These are phyloP conservation scores for Leptinotarsa undecemlineata DNA, from an alignment of 1,140 invertebrate genomes.

Conservation along the genomic window DNA sequence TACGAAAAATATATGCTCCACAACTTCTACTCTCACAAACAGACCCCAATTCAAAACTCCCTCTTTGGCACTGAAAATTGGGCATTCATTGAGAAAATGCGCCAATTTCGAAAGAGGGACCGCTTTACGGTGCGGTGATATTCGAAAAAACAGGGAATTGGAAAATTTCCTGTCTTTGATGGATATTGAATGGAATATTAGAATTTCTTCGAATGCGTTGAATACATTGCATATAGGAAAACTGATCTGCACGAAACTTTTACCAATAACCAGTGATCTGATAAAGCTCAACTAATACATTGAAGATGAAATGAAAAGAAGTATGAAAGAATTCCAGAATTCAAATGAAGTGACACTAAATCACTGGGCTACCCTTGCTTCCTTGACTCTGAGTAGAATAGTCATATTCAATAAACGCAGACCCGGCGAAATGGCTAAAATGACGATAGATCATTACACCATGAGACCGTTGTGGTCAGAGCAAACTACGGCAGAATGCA, in stretches of 20 bases:
- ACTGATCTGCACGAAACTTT: constrained; percentile 12
- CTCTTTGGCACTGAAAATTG: constrained; percentile 27
- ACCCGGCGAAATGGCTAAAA: constrained; percentile 21
- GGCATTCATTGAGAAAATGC: constrained; percentile 24
- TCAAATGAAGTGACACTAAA: background rate
- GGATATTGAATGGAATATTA: constrained; percentile 19
- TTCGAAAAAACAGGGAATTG: constrained; percentile 11
- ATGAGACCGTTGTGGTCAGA: constrained; percentile 3
- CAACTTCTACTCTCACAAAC: background rate
- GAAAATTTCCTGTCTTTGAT: background rate
- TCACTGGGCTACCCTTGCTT: constrained; percentile 13
- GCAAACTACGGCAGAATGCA: background rate
- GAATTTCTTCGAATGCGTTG: constrained; percentile 20
- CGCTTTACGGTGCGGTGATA: background rate
- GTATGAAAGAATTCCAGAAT: background rate
- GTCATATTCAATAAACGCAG: constrained; percentile 28
- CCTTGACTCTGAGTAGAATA: constrained; percentile 18
- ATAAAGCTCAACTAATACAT: constrained; percentile 6
- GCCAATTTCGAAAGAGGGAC: constrained; percentile 10
- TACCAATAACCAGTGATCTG: constrained; percentile 5
- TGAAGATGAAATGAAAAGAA: background rate
- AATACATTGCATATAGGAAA: constrained; percentile 17
- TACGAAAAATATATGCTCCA: constrained; percentile 12
- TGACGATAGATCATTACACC: constrained; percentile 19
- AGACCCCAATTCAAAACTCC: constrained; percentile 11